Percentiles rank a stretch among this genome's conserved stretches.
Conservation (phyloP, 2,113 vertebrate species). For the Natator depressus region DNA sequence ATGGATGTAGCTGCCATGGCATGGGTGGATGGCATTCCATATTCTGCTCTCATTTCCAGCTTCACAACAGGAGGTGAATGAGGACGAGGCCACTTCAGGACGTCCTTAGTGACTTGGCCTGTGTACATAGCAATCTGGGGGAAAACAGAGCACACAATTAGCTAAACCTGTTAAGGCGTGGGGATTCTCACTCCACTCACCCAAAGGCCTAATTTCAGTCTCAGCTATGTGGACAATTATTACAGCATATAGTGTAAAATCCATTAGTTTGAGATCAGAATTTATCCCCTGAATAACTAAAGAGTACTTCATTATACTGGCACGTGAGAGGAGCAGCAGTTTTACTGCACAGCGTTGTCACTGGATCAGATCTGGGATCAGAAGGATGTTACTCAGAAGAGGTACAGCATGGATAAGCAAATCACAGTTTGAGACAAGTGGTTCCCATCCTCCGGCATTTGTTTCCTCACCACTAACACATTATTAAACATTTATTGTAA, state of each 20-base stretch:
- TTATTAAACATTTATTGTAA: neutral
- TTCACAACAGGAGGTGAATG: constrained; percentile 91
- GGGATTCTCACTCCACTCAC: neutral
- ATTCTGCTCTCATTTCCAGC: constrained; percentile 90
- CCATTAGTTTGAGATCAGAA: neutral
- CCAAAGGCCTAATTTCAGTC: neutral
- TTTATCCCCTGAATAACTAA: constrained; percentile 54
- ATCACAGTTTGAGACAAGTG: neutral
- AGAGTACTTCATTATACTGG: constrained; percentile 9
- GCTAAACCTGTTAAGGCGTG: neutral
- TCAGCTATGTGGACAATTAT: neutral
- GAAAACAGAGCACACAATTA: constrained; percentile 2
- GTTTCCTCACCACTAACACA: fast-evolving
- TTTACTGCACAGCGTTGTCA: neutral
- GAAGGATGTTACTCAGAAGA: neutral
- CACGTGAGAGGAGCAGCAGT: fast-evolving
- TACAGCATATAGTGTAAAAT: neutral
- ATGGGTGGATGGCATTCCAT: constrained; percentile 95
- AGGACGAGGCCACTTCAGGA: constrained; percentile 94
- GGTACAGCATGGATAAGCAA: neutral
- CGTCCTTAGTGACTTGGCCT: constrained; percentile 93
- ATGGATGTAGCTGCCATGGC: constrained; percentile 95
- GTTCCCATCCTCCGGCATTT: neutral
- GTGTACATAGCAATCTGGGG: constrained; percentile 94
- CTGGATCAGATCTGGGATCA: neutral